Evolutionary conservation across 2,113 vertebrate species (phyloP), one percentile per base, ranked within the genome.

Genomic region (Orientallactaga bullata): DNA sequence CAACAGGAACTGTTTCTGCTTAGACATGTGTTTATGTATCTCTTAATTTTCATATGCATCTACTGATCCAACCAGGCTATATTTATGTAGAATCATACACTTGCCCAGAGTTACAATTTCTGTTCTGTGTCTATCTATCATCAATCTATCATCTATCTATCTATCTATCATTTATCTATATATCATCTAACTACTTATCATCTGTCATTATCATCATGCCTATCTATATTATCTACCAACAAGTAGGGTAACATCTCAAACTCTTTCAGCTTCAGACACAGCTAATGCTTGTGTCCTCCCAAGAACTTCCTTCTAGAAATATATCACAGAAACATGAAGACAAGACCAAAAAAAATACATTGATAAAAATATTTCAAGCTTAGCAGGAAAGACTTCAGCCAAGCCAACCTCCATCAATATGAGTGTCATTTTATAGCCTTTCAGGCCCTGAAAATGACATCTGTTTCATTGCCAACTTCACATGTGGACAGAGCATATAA

Each of bases 401-500:
- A 73, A 92, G 86, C 47, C 88, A 94, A 92, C 28, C 15, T 72
- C 18, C 37, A 72, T 79, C 60, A 66, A 88, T 68, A 42, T 78
- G 80, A 95, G 55, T 92, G 76, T 76, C 65, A 85, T 72, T 94
- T 95, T 90, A 85, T 89, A 95, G 47, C n/a, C 47, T 84, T 88
- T 69, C 51, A 80, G 81, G 60, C 37, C 65, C 66, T 72, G 39
- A 82, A 95, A 93, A 88, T 88, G 90, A 95, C 88, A 96, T 93
- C 94, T 93, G 92, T 85, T 95, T 93, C 90, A 91, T 24, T 96
- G 95, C 95, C 95, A 92, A 42, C 42, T 69, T 94, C 88, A 84
- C 82, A 96, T 96, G 97, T 93, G 95, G 90, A 93, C 82, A 86
- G 76, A 91, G 79, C 71, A 76, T 76, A 96, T 92, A 97, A 96